Conservation (phyloP, 2,797 vertebrate species). For the Tympanoctomys barrerae region DNA sequence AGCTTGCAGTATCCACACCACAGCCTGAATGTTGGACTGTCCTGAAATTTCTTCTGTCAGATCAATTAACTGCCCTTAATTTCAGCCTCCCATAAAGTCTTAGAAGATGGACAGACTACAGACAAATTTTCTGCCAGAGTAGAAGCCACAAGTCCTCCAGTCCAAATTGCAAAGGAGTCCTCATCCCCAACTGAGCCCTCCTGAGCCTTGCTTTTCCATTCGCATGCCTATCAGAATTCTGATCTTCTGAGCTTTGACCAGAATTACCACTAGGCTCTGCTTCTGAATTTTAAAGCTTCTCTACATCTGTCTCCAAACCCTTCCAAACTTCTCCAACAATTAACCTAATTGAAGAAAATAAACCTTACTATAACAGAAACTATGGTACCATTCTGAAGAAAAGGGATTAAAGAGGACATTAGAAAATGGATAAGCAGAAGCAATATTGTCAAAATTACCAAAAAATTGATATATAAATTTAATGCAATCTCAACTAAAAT, state of each 20-base stretch:
- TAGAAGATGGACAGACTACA: not conserved
- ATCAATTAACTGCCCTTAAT: not conserved
- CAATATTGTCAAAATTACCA: not conserved
- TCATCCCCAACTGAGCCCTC: not conserved
- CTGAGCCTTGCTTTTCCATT: not conserved
- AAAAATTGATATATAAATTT: not conserved
- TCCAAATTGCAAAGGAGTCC: not conserved
- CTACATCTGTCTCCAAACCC: not conserved
- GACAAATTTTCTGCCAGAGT: not conserved
- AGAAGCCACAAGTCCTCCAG: not conserved
- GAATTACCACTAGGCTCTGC: not conserved
- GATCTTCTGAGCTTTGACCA: not conserved
- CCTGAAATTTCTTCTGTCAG: not conserved
- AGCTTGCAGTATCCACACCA: not conserved
- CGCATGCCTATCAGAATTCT: not conserved
- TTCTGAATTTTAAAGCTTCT: not conserved
- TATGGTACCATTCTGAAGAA: not conserved
- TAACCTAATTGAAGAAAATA: not conserved
- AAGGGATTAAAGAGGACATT: not conserved
- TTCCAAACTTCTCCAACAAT: not conserved
- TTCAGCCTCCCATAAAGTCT: not conserved
- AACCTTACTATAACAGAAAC: not conserved
- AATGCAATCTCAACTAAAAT: not conserved
- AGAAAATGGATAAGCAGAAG: not conserved
- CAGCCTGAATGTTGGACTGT: not conserved